phyloP scores from a whole-genome alignment of 1,140 invertebrate species.

The Leptoteleia sp. region DNA sequence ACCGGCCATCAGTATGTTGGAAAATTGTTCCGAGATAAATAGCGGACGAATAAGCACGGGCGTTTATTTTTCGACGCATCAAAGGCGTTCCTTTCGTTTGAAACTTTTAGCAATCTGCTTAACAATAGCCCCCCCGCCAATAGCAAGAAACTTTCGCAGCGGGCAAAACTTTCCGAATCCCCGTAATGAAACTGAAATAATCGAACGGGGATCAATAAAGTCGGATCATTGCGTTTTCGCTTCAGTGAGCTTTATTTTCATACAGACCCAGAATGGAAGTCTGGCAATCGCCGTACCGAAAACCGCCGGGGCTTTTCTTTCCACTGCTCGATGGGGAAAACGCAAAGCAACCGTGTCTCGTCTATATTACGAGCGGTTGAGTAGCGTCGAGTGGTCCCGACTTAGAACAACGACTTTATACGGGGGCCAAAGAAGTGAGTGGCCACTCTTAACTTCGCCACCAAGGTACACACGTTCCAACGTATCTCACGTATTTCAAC shows the following conservation, averaged over 20 bases:
- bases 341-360: constrained; percentile 51
- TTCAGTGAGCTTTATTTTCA: constrained; percentile 50
- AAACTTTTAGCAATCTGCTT: constrained; percentile 30
- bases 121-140: constrained; percentile 16
- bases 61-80: constrained; percentile 9
- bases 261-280: constrained; percentile 41
- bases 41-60: background rate
- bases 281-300: constrained; percentile 27
- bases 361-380: constrained; percentile 59
- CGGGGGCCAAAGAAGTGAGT: constrained; percentile 61
- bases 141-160: constrained; percentile 27
- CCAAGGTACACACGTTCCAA: constrained; percentile 47
- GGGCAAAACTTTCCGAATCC: constrained; percentile 15
- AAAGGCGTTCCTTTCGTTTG: constrained; percentile 11
- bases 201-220: constrained; percentile 50
- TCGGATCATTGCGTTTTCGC: constrained; percentile 34
- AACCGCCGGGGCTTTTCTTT: constrained; percentile 37
- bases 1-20: background rate
- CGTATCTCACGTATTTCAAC: constrained; percentile 60
- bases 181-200: constrained; percentile 53
- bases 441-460: constrained; percentile 57
- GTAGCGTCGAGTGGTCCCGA: constrained; percentile 59
- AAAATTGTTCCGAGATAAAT: background rate
- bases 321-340: constrained; percentile 40
- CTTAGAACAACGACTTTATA: constrained; percentile 70